Conservation (phyloP, 37 sponge, comb jelly and placozoan genomes). For the Haliclona indistincta region DNA sequence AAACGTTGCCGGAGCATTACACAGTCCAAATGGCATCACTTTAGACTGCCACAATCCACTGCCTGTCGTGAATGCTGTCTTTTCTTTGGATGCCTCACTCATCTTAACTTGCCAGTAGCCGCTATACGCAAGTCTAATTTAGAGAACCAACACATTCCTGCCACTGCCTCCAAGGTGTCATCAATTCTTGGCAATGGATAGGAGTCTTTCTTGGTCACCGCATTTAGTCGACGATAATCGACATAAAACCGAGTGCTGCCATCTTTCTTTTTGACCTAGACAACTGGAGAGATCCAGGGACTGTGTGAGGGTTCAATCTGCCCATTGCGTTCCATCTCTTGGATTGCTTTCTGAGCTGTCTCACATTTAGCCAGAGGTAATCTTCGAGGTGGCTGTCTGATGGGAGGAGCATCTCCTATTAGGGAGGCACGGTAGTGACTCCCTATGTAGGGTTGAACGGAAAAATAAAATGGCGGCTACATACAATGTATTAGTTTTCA, state of each 20-base stretch:
- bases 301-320: constrained; percentile 40
- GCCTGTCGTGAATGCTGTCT: constrained; percentile 59
- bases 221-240: constrained; percentile 62
- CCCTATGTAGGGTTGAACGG: too few species aligned
- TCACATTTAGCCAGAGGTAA: constrained; percentile 21
- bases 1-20: too few species aligned
- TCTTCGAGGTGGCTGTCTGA: constrained; percentile 45
- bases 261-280: constrained; percentile 65
- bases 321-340: constrained; percentile 28
- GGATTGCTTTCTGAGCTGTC: constrained; percentile 8
- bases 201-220: constrained; percentile 42
- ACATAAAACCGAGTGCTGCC: constrained; percentile 61
- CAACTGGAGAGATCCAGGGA: constrained; percentile 65
- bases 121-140: constrained; percentile 41
- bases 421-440: too few species aligned
- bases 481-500: too few species aligned
- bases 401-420: constrained; percentile 42
- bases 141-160: constrained; percentile 28
- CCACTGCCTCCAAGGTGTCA: too few species aligned
- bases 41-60: constrained; percentile 49
- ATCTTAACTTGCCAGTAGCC: constrained; percentile 74
- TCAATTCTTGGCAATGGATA: too few species aligned
- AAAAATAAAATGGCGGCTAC: too few species aligned
- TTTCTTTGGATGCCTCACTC: constrained; percentile 15
- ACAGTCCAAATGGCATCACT: too few species aligned